These are phyloP conservation scores for Acleris holmiana DNA, from an alignment of 2,888 invertebrate species.

Conservation along the genomic window DNA sequence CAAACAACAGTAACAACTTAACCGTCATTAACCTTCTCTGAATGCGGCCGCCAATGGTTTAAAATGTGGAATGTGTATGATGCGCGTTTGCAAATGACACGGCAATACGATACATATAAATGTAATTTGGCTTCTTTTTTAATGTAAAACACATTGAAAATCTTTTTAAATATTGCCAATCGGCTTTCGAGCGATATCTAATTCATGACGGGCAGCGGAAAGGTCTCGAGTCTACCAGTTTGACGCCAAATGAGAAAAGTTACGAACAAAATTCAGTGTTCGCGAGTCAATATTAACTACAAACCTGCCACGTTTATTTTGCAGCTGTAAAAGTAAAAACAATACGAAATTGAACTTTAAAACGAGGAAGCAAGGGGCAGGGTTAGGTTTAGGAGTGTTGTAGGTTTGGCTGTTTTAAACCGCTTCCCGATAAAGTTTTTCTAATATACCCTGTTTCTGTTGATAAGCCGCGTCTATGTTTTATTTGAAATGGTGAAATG, in stretches of 20 bases:
- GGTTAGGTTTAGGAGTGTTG: constrained; percentile 29
- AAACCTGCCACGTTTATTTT: constrained; percentile 56
- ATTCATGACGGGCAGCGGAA: constrained; percentile 46
- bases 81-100: too few relatives aligned
- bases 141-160: not conserved
- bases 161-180: constrained; percentile 22
- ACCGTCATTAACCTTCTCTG: too few relatives aligned
- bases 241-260: constrained; percentile 82
- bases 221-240: constrained; percentile 53
- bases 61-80: too few relatives aligned
- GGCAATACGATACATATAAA: too few relatives aligned
- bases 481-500: constrained; percentile 26
- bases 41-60: too few relatives aligned
- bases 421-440: constrained; percentile 77
- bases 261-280: constrained; percentile 73
- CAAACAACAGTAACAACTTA: too few relatives aligned
- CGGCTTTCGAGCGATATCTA: constrained; percentile 44
- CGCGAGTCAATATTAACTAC: constrained; percentile 82
- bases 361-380: not conserved
- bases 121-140: too few relatives aligned
- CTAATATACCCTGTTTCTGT: constrained; percentile 61
- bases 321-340: constrained; percentile 32
- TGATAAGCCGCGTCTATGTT: constrained; percentile 31
- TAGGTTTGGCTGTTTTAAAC: constrained; percentile 37
- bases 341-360: constrained; percentile 40